These are phyloP conservation scores for Ammospiza caudacuta DNA, from an alignment of 2,113 vertebrate genomes.

Conservation along the genomic window DNA sequence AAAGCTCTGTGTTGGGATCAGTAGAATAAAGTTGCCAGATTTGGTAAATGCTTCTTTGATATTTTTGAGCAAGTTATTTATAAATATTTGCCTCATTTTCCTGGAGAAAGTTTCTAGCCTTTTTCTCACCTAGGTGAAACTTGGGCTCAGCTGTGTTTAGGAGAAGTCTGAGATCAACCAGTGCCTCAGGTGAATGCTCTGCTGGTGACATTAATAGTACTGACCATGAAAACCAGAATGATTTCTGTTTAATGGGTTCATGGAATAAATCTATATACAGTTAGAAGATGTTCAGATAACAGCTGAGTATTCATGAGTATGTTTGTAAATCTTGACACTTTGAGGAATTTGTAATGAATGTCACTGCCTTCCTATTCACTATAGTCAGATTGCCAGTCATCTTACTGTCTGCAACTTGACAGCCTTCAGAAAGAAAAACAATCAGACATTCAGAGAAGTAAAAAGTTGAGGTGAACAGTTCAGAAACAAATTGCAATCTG, in stretches of 20 bases:
- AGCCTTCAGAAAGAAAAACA: slow-evolving; percentile 2
- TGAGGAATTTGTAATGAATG: not conserved
- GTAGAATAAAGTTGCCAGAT: not conserved
- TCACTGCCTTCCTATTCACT: not conserved
- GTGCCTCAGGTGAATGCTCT: not conserved
- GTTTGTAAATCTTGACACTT: not conserved
- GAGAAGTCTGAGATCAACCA: not conserved
- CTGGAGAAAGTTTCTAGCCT: not conserved
- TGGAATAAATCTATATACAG: not conserved
- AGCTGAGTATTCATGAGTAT: not conserved
- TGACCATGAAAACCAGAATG: not conserved
- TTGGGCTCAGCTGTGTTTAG: not conserved
- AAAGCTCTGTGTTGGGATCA: not conserved
- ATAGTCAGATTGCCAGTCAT: not conserved
- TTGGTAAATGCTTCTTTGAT: not conserved
- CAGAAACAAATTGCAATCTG: slow-evolving; percentile 34
- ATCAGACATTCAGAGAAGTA: not conserved
- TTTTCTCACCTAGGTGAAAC: not conserved
- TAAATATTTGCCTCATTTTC: not conserved
- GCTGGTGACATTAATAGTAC: not conserved
- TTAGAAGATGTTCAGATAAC: not conserved
- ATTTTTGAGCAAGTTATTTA: not conserved
- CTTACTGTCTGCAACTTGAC: not conserved
- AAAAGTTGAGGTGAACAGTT: slow-evolving; percentile 32
- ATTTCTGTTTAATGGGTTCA: not conserved